Evolutionary conservation across 2,113 vertebrate genomes (phyloP).

Genomic region (Onychostoma macrolepis): DNA sequence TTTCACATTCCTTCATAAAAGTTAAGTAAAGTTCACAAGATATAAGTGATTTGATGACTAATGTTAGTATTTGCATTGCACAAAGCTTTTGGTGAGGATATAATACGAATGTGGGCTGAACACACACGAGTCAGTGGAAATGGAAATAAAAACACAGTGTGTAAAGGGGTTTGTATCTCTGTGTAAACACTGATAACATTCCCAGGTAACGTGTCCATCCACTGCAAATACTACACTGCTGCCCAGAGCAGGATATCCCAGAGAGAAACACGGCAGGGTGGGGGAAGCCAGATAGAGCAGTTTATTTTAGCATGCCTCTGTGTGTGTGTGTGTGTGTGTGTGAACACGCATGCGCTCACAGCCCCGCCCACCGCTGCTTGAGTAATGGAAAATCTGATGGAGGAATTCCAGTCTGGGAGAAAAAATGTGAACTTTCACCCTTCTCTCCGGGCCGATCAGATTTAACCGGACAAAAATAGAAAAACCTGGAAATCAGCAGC

Average conservation of each 20-base stretch:
- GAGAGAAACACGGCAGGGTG: conserved; percentile 59
- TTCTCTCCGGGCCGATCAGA: conserved; percentile 71
- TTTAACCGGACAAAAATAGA: conserved; percentile 79
- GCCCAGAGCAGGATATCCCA: conserved; percentile 72
- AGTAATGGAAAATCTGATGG: conserved; percentile 89
- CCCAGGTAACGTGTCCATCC: conserved; percentile 68
- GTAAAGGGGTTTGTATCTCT: conserved; percentile 58
- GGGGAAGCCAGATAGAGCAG: conserved; percentile 31
- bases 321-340: conserved; percentile 42
- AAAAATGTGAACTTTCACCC: conserved; percentile 85
- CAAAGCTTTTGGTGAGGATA: not conserved
- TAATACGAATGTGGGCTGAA: not conserved
- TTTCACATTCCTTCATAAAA: not conserved
- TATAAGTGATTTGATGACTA: not conserved
- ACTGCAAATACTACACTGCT: conserved; percentile 72
- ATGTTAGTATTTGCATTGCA: not conserved
- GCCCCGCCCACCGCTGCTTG: conserved; percentile 72
- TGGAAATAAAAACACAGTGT: conserved; percentile 65
- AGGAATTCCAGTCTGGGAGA: conserved; percentile 83
- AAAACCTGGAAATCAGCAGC: conserved; percentile 73
- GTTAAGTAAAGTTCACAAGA: not conserved
- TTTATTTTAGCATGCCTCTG: conserved; percentile 52
- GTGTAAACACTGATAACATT: conserved; percentile 69
- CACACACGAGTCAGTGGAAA: conserved; percentile 62
- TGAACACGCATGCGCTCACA: conserved; percentile 41